A percentile compares a stretch with the other conserved stretches of the same genome.
Conservation (phyloP, 2,113 vertebrate genomes). For the Paraplagusia blochii region DNA sequence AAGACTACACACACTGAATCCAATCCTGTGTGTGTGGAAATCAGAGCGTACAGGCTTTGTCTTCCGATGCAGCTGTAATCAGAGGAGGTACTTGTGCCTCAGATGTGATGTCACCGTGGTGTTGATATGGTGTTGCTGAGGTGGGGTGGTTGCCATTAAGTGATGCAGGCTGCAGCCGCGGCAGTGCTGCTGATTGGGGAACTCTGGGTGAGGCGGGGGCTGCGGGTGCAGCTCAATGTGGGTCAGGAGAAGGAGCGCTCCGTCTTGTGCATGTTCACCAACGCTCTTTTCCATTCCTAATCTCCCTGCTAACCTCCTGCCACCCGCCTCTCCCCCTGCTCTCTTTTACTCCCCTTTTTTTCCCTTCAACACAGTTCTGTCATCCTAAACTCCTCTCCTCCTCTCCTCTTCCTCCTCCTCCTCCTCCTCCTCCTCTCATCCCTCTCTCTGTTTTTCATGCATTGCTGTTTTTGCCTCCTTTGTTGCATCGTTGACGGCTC, state of each 20-base stretch:
- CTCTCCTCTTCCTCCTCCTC: conserved; percentile 30
- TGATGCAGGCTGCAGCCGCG: conserved; percentile 50
- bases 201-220: conserved; percentile 60
- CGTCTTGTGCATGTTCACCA: conserved; percentile 47
- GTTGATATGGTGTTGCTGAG: conserved; percentile 61
- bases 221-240: conserved; percentile 75
- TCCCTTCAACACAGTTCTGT: conserved; percentile 33
- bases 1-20: background rate
- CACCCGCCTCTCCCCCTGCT: background rate
- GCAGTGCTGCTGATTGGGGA: conserved; percentile 51
- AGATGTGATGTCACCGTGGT: conserved; percentile 65
- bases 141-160: conserved; percentile 67
- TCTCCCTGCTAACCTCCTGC: conserved; percentile 29
- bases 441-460: conserved; percentile 33
- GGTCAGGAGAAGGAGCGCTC: conserved; percentile 74
- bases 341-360: conserved; percentile 11
- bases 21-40: conserved; percentile 15
- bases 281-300: conserved; percentile 29
- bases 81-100: conserved; percentile 39
- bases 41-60: conserved; percentile 41
- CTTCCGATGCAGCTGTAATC: conserved; percentile 29
- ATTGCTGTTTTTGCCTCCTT: conserved; percentile 48
- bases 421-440: conserved; percentile 8
- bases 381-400: conserved; percentile 28
- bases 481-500: conserved; percentile 53